Conservation (phyloP, 2,888 invertebrate species). For the Chaetogeoica ovagalla region DNA sequence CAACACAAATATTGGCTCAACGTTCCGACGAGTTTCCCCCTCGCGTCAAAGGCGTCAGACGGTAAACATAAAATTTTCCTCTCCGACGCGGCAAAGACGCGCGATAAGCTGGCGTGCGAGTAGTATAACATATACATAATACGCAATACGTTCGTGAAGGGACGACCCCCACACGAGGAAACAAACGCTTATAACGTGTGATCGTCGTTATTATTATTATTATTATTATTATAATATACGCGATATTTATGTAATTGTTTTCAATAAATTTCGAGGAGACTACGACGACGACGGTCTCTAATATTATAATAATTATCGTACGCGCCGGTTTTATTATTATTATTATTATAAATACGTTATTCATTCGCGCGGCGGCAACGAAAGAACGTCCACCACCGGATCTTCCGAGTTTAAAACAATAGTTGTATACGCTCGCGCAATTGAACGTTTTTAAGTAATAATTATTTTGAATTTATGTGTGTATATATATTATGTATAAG, state of each 20-base stretch:
- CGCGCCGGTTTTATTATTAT: too few species aligned
- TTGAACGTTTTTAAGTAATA: constrained; percentile 23
- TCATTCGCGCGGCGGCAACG: constrained; percentile 26
- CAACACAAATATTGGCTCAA: constrained; percentile 47
- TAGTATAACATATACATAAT: too few species aligned
- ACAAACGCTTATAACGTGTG: neutral
- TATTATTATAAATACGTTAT: too few species aligned
- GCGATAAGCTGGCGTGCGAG: too few species aligned
- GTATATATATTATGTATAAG: neutral
- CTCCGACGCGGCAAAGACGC: neutral
- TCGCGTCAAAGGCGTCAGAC: constrained; percentile 41
- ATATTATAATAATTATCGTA: constrained; percentile 20
- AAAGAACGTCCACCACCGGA: constrained; percentile 40
- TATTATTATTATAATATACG: neutral
- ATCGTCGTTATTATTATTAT: neutral
- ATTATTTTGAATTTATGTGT: neutral
- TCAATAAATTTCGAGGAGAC: constrained; percentile 25
- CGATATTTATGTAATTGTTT: constrained; percentile 40
- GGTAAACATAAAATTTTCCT: constrained; percentile 45
- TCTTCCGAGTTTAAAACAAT: constrained; percentile 36
- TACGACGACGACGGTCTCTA: constrained; percentile 21
- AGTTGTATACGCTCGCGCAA: constrained; percentile 15
- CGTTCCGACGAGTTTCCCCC: constrained; percentile 30
- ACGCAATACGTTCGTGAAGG: neutral
- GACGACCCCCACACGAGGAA: too few species aligned